Evolutionary conservation across 2,888 invertebrate genomes (phyloP).

Genomic region (Volucella bombylans): DNA sequence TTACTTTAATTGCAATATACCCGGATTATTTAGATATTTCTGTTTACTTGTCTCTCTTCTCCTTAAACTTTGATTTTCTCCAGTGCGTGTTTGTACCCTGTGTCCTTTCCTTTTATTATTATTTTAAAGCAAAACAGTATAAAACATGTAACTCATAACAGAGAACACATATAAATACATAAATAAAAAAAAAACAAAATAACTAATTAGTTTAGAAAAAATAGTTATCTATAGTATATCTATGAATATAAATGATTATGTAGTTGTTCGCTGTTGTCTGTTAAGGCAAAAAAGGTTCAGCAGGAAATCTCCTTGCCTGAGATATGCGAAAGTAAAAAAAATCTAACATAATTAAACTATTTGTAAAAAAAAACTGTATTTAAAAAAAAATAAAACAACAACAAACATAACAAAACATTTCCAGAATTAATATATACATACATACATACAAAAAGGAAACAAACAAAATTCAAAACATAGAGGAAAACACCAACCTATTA

Average conservation of each 20-base stretch:
- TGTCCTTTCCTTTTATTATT: conserved; percentile 50
- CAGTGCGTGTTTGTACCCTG: conserved; percentile 14
- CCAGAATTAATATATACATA: conserved; percentile 23
- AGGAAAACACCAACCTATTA: conserved; percentile 67
- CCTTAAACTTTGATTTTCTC: not conserved
- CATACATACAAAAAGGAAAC: conserved; percentile 16
- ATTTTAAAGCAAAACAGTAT: conserved; percentile 43
- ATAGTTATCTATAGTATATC: conserved; percentile 67
- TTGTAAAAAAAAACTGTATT: conserved; percentile 57
- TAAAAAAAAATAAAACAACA: conserved; percentile 31
- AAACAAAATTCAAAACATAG: conserved; percentile 49
- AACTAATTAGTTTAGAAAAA: conserved; percentile 68
- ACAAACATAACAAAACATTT: conserved; percentile 43
- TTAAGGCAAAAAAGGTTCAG: conserved; percentile 42
- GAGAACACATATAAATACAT: conserved; percentile 26
- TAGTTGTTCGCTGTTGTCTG: conserved; percentile 59
- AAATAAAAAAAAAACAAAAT: conserved; percentile 57
- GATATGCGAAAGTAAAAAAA: conserved; percentile 26
- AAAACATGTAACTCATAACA: conserved; percentile 60
- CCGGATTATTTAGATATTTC: conserved; percentile 62
- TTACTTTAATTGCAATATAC: conserved; percentile 57
- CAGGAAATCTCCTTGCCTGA: conserved; percentile 30
- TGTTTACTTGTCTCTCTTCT: conserved; percentile 30
- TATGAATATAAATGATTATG: conserved; percentile 60
- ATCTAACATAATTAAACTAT: conserved; percentile 56